These are phyloP conservation scores for Gambusia holbrooki DNA, from an alignment of 2,113 vertebrate species.

Conservation along the genomic window DNA sequence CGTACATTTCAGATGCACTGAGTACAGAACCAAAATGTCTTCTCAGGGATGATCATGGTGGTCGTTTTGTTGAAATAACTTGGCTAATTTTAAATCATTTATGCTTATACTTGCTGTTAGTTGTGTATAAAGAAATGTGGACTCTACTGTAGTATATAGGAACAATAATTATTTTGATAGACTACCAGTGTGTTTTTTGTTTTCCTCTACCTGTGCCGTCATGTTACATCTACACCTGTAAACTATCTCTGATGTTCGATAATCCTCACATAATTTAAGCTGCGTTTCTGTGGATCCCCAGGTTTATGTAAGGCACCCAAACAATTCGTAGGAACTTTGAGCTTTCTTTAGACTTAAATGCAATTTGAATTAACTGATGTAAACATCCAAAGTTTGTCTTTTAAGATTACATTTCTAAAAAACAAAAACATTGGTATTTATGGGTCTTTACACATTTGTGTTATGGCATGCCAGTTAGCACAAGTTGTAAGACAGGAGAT, in stretches of 20 bases:
- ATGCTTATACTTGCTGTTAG: constrained; percentile 29
- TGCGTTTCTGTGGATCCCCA: constrained; percentile 34
- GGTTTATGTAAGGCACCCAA: constrained; percentile 32
- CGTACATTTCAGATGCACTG: constrained; percentile 64
- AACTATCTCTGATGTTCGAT: constrained; percentile 36
- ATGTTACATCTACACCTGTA: constrained; percentile 38
- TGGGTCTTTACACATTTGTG: constrained; percentile 43
- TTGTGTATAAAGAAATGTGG: constrained; percentile 61
- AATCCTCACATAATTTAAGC: constrained; percentile 40
- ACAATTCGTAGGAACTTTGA: constrained; percentile 28
- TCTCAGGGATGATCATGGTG: constrained; percentile 81
- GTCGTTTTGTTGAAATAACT: constrained; percentile 48
- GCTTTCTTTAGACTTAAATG: constrained; percentile 34
- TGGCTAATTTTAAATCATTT: constrained; percentile 47
- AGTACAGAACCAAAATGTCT: constrained; percentile 78
- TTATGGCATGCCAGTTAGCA: constrained; percentile 47
- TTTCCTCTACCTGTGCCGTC: constrained; percentile 20
- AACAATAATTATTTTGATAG: constrained; percentile 55
- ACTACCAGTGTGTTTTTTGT: constrained; percentile 26
- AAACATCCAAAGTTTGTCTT: constrained; percentile 24
- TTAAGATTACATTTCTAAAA: constrained; percentile 26
- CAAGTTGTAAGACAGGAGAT: constrained; percentile 28
- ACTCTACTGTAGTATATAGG: constrained; percentile 72
- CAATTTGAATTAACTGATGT: constrained; percentile 44
- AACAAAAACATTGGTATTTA: constrained; percentile 50